phyloP scores from a whole-genome alignment of 2,113 vertebrate species.

The Climacteris rufus region DNA sequence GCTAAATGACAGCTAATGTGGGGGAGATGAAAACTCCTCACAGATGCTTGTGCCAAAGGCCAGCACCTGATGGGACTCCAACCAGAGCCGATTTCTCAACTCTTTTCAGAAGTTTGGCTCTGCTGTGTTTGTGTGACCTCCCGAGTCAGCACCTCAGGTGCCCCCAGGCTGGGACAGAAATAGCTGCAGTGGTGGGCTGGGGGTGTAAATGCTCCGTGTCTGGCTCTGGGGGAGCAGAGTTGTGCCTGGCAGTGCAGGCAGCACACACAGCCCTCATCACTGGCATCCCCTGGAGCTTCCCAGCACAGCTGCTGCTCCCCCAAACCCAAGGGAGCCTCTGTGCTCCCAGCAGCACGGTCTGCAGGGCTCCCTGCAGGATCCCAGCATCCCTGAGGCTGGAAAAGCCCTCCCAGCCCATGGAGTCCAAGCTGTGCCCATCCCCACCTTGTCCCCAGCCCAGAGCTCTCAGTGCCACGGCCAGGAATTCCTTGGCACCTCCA shows the following conservation, averaged over 20 bases:
- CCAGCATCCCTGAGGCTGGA: fast-evolving
- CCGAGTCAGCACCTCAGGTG: neutral
- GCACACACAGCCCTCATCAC: neutral
- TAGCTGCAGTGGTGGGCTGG: neutral
- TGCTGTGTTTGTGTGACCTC: neutral
- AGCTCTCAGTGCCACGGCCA: neutral
- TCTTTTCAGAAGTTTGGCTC: neutral
- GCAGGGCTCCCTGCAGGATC: neutral
- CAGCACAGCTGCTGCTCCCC: neutral
- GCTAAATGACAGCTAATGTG: neutral
- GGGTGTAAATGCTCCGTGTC: neutral
- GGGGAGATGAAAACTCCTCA: neutral
- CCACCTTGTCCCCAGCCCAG: neutral
- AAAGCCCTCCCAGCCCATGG: fast-evolving
- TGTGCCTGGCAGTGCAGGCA: neutral
- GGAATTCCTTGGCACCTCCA: neutral
- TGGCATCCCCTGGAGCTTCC: neutral
- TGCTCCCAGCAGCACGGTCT: neutral
- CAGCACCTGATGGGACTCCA: neutral
- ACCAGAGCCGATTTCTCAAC: neutral
- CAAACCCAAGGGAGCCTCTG: neutral
- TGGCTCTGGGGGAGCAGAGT: neutral
- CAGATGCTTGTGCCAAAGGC: neutral
- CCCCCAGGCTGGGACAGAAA: neutral
- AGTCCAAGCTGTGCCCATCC: fast-evolving